Percentiles rank a stretch among this genome's conserved stretches.
Conservation (phyloP, 2,888 invertebrate genomes). For the Eristalis pertinax region DNA sequence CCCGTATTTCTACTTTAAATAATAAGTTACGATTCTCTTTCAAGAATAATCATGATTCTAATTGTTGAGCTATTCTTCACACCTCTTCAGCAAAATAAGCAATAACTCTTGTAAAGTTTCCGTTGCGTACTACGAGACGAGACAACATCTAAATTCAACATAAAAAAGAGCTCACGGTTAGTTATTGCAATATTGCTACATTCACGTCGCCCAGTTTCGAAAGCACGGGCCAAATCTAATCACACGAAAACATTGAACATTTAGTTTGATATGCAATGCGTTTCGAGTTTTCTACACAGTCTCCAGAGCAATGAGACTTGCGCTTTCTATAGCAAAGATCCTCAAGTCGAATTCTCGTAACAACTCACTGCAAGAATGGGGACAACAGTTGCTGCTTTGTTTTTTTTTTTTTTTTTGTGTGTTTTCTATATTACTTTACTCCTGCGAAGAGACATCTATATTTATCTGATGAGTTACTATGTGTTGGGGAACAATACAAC, state of each 20-base stretch:
- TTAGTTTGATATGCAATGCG: conserved; percentile 53
- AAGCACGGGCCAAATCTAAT: neutral
- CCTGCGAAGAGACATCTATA: conserved; percentile 55
- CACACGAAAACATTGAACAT: conserved; percentile 45
- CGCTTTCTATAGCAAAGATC: conserved; percentile 22
- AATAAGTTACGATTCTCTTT: too few species aligned
- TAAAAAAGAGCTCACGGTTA: neutral
- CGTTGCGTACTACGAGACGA: neutral
- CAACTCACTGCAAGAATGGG: conserved; percentile 41
- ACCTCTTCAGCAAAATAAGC: neutral
- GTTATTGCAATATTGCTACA: neutral
- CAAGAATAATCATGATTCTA: too few species aligned
- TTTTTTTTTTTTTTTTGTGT: too few species aligned
- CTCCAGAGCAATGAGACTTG: neutral
- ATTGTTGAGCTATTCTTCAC: too few species aligned
- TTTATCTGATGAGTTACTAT: conserved; percentile 57
- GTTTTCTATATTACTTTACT: conserved; percentile 25
- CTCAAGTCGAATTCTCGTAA: conserved; percentile 18
- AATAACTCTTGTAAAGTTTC: neutral
- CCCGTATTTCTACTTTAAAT: too few species aligned
- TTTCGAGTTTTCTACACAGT: conserved; percentile 21
- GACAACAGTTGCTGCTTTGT: conserved; percentile 13
- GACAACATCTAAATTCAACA: neutral
- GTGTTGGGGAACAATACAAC: conserved; percentile 63
- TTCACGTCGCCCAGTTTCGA: neutral